Base-by-base conservation (phyloP, 2,113 vertebrate genomes). In the Spermophilus dauricus region DNA sequence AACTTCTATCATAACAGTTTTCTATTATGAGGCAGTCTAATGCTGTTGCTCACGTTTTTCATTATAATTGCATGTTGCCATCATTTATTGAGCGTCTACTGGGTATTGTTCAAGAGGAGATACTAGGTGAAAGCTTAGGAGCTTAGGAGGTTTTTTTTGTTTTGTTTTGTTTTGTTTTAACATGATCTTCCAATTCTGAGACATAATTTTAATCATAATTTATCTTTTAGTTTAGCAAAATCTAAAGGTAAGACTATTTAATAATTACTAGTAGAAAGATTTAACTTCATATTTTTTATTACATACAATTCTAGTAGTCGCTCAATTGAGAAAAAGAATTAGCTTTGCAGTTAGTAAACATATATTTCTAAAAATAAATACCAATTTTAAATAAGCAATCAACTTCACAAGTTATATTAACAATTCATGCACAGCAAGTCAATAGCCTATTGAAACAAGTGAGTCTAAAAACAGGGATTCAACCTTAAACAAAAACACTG, bases 1-100 rank as follows among this genome's bases (percentile, higher is more conserved):
- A 93, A 98, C 65, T 76, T 91, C 86, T 86, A 98, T 39, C 87
- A 94, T 67, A 94, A 98, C 91, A 96, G 95, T 89, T 98, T 45
- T 86, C 98, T 94, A 77, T 77, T 75, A 96, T 2, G 10, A 30
- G 72, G 63, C 56, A 93, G 67, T 92, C 97, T 95, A 86, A 95
- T 28, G 69, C 7, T 86, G 48, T 63, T 92, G 81, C 81, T 86
- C 94, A 97, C 5, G 4, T 17, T 81, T 75, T 69, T 51, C 18
- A 37, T 42, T 4, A 37, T 4, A 20, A 42, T 1, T 30, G 37
- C 51, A 13, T 2, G 13, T 3, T 13, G 70, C 76, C 56, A 45
- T 37, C 63, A 89, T 37, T 70, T 80, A 95, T 84, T 85, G 92
- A 93, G 96, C 51, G 28, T 51, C 90, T 86, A 90, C 94, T 87